Evolutionary conservation across 2,797 vertebrate genomes (phyloP).

Genomic region (Phoxinus dragarum): DNA sequence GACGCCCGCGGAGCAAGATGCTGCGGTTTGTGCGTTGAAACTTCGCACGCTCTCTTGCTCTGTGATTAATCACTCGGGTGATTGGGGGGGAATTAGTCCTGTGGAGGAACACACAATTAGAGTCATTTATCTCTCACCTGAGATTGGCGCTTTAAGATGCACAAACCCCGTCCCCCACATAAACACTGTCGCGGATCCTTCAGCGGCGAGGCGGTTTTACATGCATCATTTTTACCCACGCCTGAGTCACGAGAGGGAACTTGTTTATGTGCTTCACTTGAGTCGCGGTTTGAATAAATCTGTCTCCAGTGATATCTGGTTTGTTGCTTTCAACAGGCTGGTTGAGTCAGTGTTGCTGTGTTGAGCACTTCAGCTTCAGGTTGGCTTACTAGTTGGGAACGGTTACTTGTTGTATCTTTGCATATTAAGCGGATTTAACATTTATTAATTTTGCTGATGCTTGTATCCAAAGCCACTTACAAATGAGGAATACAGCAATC

Average conservation of each 20-base stretch:
- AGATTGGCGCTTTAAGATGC: constrained; percentile 19
- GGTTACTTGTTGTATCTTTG: too few relatives aligned
- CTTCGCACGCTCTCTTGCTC: constrained; percentile 42
- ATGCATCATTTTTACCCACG: neutral
- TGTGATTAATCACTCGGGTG: constrained; percentile 67
- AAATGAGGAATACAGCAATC: neutral
- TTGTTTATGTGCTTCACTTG: neutral
- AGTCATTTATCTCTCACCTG: constrained; percentile 70
- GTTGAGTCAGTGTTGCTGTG: neutral
- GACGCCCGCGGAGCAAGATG: neutral
- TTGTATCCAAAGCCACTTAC: neutral
- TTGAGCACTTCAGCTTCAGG: neutral
- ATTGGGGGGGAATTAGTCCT: constrained; percentile 57
- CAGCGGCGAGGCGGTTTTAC: neutral
- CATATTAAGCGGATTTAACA: too few relatives aligned
- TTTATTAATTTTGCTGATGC: neutral
- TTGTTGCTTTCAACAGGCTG: neutral
- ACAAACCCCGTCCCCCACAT: constrained; percentile 13
- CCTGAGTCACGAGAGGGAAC: neutral
- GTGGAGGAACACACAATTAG: constrained; percentile 67
- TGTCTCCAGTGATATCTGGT: too few relatives aligned
- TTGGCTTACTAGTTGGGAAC: too few relatives aligned
- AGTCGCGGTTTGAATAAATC: neutral
- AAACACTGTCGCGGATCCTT: neutral
- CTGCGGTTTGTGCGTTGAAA: constrained; percentile 63